These are phyloP conservation scores for Pampus argenteus DNA, from an alignment of 2,797 vertebrate genomes.

Conservation along the genomic window DNA sequence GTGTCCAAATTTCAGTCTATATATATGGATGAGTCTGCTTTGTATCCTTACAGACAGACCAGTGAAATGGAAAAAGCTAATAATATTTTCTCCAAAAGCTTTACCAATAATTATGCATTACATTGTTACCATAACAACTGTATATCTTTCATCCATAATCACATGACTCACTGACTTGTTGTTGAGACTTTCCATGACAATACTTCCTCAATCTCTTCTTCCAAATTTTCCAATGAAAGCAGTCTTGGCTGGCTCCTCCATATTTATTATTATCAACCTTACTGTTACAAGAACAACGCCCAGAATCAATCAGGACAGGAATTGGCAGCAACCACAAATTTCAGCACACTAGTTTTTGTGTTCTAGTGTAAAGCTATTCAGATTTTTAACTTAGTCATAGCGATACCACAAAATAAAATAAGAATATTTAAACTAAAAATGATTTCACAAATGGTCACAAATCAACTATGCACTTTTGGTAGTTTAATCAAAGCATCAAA, in stretches of 20 bases:
- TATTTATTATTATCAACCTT: neutral
- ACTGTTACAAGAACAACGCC: neutral
- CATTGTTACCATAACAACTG: neutral
- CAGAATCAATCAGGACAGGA: neutral
- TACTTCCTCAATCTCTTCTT: neutral
- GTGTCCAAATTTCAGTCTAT: no score
- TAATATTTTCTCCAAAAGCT: no score
- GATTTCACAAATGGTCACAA: no score
- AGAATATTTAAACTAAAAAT: no score
- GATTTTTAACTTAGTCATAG: neutral
- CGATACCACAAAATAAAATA: no score
- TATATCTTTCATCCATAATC: neutral
- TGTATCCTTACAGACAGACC: neutral
- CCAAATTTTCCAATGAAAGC: slow-evolving; percentile 1
- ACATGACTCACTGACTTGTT: neutral
- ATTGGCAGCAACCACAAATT: neutral
- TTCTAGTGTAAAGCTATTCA: no score
- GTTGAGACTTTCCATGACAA: slow-evolving; percentile 3
- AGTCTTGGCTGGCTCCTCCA: neutral
- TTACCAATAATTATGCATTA: neutral
- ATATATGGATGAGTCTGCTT: no score
- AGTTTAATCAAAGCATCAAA: no score
- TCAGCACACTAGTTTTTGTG: no score
- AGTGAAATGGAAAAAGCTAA: no score
- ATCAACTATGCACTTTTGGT: neutral